These are phyloP conservation scores for Marmota flaviventris DNA, from an alignment of 2,113 vertebrate genomes.

Conservation along the genomic window DNA sequence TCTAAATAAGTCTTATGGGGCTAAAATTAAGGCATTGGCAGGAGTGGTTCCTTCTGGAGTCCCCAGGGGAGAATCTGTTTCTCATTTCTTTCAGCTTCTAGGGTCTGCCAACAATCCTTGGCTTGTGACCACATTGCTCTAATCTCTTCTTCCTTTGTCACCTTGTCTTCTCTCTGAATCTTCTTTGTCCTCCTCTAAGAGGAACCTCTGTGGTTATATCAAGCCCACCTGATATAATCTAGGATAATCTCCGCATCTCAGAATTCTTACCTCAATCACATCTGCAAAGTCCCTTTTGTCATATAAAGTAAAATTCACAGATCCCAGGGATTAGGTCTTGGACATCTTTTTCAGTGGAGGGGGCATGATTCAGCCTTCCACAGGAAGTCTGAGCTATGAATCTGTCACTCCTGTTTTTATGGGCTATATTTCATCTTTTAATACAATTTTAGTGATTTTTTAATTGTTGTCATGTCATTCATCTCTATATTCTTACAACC, in stretches of 20 bases:
- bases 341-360: neutral
- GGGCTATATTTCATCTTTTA: slow-evolving; percentile 33
- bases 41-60: neutral
- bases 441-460: slow-evolving; percentile 26
- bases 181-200: neutral
- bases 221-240: neutral
- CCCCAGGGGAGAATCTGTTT: neutral
- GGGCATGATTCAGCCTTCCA: neutral
- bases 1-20: neutral
- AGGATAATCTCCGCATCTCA: neutral
- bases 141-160: neutral
- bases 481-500: slow-evolving; percentile 39
- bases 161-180: neutral
- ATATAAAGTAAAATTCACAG: neutral
- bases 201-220: neutral
- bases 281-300: neutral
- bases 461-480: neutral
- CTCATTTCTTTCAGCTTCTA: neutral
- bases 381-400: neutral
- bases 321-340: neutral
- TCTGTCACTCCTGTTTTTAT: neutral
- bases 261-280: neutral
- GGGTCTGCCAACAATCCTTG: neutral
- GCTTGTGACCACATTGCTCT: neutral
- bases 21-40: neutral